Conservation (phyloP, 2,797 vertebrate species). For the Tapirus indicus region DNA sequence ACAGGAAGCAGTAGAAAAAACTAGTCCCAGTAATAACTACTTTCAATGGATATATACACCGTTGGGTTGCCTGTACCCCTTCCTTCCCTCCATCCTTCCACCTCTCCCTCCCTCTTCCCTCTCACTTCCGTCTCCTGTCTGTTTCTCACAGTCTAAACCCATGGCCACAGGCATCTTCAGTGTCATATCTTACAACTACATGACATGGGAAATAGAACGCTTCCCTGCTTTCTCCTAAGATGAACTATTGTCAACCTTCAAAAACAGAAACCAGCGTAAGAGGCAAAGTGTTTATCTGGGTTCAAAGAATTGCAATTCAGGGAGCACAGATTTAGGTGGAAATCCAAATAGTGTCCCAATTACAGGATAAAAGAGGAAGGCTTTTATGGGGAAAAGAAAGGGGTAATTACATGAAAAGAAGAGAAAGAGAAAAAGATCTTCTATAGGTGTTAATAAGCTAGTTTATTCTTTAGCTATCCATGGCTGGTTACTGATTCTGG, state of each 20-base stretch:
- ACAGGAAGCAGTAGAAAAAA: neutral
- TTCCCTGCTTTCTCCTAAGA: neutral
- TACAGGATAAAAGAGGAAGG: no score
- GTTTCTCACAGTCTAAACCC: neutral
- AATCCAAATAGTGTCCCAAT: no score
- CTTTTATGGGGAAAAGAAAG: no score
- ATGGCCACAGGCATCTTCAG: neutral
- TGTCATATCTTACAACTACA: neutral
- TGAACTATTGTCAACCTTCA: neutral
- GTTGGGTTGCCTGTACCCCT: neutral
- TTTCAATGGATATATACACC: neutral
- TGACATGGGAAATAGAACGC: neutral
- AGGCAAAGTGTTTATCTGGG: no score
- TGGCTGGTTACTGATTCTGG: no score
- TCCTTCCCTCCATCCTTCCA: rapidly evolving
- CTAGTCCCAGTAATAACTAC: neutral
- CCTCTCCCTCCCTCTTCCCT: neutral
- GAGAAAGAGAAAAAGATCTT: no score
- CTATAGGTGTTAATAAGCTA: no score
- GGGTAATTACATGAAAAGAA: no score
- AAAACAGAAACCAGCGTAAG: no score
- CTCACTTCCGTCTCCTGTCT: neutral
- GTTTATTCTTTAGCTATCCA: no score
- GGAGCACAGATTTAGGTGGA: no score
- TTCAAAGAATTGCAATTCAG: no score